These are phyloP conservation scores for Premnoplex brunnescens DNA, from an alignment of 2,797 vertebrate genomes.

Conservation along the genomic window DNA sequence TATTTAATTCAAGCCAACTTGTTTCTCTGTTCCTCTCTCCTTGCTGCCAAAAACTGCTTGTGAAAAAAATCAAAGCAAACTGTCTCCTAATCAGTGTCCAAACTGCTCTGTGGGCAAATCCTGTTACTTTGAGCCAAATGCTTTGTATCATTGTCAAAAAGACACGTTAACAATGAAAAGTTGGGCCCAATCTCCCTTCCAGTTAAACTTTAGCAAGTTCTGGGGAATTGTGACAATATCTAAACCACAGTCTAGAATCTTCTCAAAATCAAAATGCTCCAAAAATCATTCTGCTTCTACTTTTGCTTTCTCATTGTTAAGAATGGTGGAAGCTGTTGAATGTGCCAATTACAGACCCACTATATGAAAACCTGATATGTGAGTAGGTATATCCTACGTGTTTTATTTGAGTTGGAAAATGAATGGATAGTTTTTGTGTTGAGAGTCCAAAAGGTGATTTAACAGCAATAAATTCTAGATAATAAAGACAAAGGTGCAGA, in stretches of 20 bases:
- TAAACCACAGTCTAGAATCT: neutral
- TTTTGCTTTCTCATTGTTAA: neutral
- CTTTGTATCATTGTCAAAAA: neutral
- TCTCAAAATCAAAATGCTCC: neutral
- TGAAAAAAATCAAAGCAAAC: neutral
- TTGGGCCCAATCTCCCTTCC: neutral
- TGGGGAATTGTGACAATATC: neutral
- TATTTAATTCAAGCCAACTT: neutral
- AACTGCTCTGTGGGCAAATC: neutral
- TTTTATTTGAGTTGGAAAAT: neutral
- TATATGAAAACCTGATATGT: neutral
- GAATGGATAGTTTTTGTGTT: neutral
- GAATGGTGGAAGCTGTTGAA: neutral
- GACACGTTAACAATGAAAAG: accelerated
- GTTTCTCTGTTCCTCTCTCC: neutral
- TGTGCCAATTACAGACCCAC: neutral
- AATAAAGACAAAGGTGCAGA: constrained; percentile 5
- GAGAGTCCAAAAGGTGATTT: neutral
- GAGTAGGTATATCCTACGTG: neutral
- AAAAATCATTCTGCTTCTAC: neutral
- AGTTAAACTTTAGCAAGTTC: neutral
- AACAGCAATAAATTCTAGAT: neutral
- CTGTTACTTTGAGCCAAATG: neutral
- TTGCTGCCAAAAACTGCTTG: neutral
- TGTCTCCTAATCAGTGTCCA: neutral